Percentiles rank a stretch among this genome's conserved stretches.
Conservation (phyloP, 2,888 invertebrate species). For the Leptopilina syphax region DNA sequence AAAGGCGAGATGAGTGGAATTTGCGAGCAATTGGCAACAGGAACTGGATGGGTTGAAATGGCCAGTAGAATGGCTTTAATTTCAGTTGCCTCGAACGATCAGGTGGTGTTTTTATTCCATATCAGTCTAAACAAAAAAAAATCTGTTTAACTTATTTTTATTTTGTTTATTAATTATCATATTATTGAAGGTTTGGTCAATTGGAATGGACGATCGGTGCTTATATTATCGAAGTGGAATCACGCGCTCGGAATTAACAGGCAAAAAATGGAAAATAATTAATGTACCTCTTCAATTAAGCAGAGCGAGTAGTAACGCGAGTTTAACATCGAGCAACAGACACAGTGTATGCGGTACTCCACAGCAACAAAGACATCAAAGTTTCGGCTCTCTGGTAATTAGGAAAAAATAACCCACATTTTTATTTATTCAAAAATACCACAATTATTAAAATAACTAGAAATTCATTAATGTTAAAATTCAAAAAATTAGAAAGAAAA, state of each 20-base stretch:
- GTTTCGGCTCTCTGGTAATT: conserved; percentile 81
- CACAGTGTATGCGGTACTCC: conserved; percentile 74
- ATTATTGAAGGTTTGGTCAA: conserved; percentile 83
- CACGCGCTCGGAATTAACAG: conserved; percentile 86
- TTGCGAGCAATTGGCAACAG: conserved; percentile 87
- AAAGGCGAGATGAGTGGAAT: conserved; percentile 85
- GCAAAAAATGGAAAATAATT: conserved; percentile 90
- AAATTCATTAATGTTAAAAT: neutral
- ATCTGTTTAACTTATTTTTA: too few species aligned
- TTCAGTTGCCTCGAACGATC: conserved; percentile 92
- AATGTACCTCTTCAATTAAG: conserved; percentile 90
- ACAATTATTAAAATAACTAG: too few species aligned
- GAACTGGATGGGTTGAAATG: conserved; percentile 93
- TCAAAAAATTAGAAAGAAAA: conserved; percentile 11
- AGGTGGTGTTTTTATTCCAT: conserved; percentile 76
- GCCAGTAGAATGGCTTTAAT: conserved; percentile 89
- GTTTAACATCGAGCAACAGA: conserved; percentile 79
- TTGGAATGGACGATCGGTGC: conserved; percentile 89
- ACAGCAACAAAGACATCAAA: conserved; percentile 81
- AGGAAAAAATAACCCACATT: conserved; percentile 51
- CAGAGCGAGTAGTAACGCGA: conserved; percentile 88
- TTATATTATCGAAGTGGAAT: conserved; percentile 90
- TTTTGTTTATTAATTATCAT: conserved; percentile 16
- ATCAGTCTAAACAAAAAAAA: too few species aligned
- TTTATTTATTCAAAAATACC: neutral